Conservation (phyloP, 2,797 vertebrate species). For the Anguilla megastoma region DNA sequence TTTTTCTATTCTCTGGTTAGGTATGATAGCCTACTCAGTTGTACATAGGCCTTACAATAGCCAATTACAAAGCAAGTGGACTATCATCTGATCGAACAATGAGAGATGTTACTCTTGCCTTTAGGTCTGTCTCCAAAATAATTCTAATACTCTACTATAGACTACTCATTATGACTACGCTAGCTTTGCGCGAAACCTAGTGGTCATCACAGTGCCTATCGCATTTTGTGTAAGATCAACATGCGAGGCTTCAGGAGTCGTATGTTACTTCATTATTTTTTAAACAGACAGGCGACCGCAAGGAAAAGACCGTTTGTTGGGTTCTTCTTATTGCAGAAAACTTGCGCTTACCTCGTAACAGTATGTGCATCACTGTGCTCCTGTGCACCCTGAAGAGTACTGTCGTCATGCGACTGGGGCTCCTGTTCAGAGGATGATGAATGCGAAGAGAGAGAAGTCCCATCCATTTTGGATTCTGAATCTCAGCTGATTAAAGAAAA, state of each 20-base stretch:
- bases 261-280: background rate
- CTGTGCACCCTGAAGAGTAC: background rate
- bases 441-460: conserved; percentile 25
- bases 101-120: no score
- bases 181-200: background rate
- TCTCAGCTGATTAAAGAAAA: background rate
- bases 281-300: background rate
- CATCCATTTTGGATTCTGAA: conserved; percentile 22
- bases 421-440: conserved; percentile 23
- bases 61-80: background rate
- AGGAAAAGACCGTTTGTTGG: background rate
- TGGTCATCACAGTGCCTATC: background rate
- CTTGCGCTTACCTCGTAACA: background rate
- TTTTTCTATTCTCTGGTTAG: no score
- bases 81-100: background rate
- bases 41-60: background rate
- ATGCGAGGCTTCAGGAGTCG: background rate
- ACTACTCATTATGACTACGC: no score
- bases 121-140: no score
- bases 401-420: background rate
- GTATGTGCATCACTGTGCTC: background rate
- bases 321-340: background rate
- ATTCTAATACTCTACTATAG: no score
- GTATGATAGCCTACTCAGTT: no score
- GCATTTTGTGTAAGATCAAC: background rate